phyloP scores from a whole-genome alignment of 2,888 invertebrate species.

The Standfussiana lucernea region DNA sequence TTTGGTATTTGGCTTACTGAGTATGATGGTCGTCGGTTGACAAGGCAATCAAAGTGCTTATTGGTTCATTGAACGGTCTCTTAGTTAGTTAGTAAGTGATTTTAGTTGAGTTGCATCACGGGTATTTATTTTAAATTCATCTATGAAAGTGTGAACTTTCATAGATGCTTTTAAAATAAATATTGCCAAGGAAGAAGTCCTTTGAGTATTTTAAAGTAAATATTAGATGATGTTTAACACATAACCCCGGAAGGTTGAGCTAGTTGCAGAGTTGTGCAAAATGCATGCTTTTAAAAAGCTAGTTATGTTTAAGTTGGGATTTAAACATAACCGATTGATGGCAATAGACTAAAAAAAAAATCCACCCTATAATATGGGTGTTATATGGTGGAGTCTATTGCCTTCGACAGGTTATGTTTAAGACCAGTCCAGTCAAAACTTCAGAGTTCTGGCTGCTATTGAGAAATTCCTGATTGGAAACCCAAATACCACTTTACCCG shows the following conservation, averaged over 20 bases:
- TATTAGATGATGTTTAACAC: background rate
- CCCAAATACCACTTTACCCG: background rate
- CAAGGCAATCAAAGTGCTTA: slow-evolving; percentile 55
- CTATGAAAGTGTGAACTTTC: no score
- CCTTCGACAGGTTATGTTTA: no score
- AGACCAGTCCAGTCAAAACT: no score
- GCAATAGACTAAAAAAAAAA: no score
- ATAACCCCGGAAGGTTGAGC: background rate
- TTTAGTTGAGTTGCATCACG: slow-evolving; percentile 18
- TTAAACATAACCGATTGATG: no score
- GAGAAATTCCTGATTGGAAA: no score
- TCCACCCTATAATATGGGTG: no score
- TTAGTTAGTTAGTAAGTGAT: background rate
- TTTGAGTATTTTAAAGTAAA: background rate
- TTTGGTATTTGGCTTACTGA: background rate
- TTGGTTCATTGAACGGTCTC: slow-evolving; percentile 32
- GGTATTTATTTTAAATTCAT: no score
- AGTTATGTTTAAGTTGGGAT: no score
- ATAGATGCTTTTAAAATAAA: slow-evolving; percentile 8
- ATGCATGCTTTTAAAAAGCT: no score
- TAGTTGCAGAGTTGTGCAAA: no score
- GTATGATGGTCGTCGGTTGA: slow-evolving; percentile 9
- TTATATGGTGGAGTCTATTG: no score
- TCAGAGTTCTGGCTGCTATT: background rate
- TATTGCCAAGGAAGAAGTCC: background rate